phyloP scores from a whole-genome alignment of 30 jellyfish, hydroid and myxozoan genomes.

The Turritopsis rubra region DNA sequence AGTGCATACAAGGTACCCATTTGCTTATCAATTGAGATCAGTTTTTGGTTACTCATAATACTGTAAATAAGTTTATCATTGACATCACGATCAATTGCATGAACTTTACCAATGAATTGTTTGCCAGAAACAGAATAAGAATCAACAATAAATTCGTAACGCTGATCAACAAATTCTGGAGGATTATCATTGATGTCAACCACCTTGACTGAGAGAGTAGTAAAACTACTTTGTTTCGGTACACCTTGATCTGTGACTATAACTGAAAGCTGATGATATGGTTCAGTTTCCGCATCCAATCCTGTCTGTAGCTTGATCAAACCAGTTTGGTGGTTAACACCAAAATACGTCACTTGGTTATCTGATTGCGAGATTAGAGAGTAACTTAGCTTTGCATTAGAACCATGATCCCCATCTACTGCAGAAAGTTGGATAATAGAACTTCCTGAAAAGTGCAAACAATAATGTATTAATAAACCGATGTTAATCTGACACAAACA shows the following conservation, averaged over 20 bases:
- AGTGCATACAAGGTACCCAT: constrained; percentile 18
- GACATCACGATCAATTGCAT: constrained; percentile 64
- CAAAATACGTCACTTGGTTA: constrained; percentile 28
- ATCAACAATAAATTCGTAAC: constrained; percentile 51
- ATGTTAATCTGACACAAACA: background rate
- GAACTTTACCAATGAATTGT: constrained; percentile 85
- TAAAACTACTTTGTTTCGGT: constrained; percentile 58
- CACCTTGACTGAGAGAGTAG: constrained; percentile 44
- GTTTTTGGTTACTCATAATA: constrained; percentile 38
- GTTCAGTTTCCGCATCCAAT: constrained; percentile 60
- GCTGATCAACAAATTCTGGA: constrained; percentile 48
- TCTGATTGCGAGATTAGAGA: constrained; percentile 34
- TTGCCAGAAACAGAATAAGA: constrained; percentile 28
- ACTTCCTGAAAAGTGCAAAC: constrained; percentile 22
- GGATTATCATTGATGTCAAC: constrained; percentile 77
- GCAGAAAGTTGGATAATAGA: constrained; percentile 48
- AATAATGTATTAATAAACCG: background rate
- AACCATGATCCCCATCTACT: constrained; percentile 55
- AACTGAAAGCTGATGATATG: constrained; percentile 36
- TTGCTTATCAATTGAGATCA: background rate
- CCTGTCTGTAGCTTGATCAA: constrained; percentile 29
- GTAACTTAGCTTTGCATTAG: constrained; percentile 55
- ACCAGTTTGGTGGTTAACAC: constrained; percentile 51
- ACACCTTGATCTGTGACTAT: constrained; percentile 68
- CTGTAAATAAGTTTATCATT: constrained; percentile 39